Evolutionary conservation across 2,888 invertebrate species (phyloP).

Genomic region (Cosmorhoe ocellata): DNA sequence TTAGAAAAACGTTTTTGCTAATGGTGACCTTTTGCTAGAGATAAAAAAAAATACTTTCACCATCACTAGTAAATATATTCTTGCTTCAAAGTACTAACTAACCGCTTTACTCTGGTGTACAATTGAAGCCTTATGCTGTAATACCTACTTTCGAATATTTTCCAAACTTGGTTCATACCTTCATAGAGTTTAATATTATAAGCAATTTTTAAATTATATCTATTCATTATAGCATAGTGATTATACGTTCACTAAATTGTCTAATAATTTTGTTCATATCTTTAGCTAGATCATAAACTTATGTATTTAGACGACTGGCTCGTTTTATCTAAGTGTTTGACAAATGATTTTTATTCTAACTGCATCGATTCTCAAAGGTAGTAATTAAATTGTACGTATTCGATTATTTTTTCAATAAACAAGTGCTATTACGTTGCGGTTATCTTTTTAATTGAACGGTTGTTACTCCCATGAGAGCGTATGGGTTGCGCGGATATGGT

Average conservation of each 20-base stretch:
- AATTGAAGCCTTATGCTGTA: not conserved
- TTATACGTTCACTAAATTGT: no score
- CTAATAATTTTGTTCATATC: constrained; percentile 3
- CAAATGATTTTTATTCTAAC: constrained; percentile 15
- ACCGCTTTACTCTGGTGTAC: not conserved
- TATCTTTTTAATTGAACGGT: constrained; percentile 55
- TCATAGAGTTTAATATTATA: not conserved
- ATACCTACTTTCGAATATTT: not conserved
- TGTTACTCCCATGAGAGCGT: constrained; percentile 41
- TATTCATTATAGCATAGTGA: not conserved
- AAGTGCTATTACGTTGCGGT: constrained; percentile 47
- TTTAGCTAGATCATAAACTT: constrained; percentile 4
- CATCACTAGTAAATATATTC: no score
- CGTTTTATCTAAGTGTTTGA: constrained; percentile 13
- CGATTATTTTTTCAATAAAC: constrained; percentile 54
- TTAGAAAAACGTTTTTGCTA: no score
- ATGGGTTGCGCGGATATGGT: constrained; percentile 50
- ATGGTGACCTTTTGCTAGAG: no score
- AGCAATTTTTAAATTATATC: no score
- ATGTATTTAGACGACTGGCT: constrained; percentile 23
- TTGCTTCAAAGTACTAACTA: no score
- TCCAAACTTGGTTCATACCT: not conserved
- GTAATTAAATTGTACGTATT: constrained; percentile 43
- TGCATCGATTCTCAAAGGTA: constrained; percentile 30
- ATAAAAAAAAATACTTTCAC: no score